Conservation (phyloP, 2,888 invertebrate species). For the Melanotus villosus region DNA sequence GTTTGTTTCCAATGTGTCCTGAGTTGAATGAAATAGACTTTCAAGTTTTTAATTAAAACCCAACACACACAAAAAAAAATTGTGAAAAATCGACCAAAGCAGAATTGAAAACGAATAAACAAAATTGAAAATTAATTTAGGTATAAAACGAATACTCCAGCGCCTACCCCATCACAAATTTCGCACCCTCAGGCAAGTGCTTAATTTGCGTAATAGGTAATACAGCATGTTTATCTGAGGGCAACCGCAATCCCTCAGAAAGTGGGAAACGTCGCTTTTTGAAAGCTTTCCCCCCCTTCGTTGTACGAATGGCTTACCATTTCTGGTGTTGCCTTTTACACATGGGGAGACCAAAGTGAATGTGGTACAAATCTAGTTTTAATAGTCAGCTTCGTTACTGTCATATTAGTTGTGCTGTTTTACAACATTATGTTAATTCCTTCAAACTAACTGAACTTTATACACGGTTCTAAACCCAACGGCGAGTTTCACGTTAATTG, state of each 20-base stretch:
- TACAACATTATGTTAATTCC: constrained; percentile 48
- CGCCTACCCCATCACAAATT: constrained; percentile 2
- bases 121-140: constrained; percentile 25
- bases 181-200: constrained; percentile 11
- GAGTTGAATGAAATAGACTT: too few species aligned
- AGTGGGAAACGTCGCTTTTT: constrained; percentile 8
- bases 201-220: constrained; percentile 29
- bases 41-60: too few species aligned
- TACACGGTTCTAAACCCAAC: constrained; percentile 41
- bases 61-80: neutral
- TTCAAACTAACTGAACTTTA: constrained; percentile 46
- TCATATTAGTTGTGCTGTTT: constrained; percentile 38
- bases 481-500: constrained; percentile 42
- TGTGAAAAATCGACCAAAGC: neutral
- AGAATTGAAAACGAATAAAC: neutral
- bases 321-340: neutral
- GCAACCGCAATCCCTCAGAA: constrained; percentile 20
- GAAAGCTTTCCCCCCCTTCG: neutral
- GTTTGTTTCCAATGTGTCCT: too few species aligned
- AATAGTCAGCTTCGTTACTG: constrained; percentile 32
- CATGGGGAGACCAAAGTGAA: neutral
- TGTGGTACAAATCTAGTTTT: constrained; percentile 27
- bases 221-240: constrained; percentile 24
- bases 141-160: neutral
- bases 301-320: too few species aligned